phyloP scores from a whole-genome alignment of 2,113 vertebrate species.

The Nettapus auritus region DNA sequence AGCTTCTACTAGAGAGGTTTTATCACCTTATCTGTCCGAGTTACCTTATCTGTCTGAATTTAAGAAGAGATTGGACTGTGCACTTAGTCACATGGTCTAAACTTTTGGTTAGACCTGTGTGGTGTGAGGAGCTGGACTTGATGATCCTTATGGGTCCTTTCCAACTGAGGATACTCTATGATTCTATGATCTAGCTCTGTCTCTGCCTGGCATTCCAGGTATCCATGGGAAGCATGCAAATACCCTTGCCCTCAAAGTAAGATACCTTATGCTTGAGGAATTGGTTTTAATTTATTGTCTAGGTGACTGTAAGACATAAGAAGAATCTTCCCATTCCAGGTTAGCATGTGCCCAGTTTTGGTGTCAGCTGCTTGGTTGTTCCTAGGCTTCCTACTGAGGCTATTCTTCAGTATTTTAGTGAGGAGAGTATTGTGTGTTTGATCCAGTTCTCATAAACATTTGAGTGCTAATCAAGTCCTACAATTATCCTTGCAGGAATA shows the following conservation, averaged over 20 bases:
- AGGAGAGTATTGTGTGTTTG: background rate
- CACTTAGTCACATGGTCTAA: too few relatives aligned
- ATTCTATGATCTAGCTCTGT: too few relatives aligned
- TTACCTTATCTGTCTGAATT: too few relatives aligned
- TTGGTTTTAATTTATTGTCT: background rate
- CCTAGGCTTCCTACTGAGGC: background rate
- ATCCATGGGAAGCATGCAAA: rapidly evolving
- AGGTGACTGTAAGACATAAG: background rate
- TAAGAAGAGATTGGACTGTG: too few relatives aligned
- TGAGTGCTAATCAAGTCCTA: background rate
- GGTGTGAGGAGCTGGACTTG: too few relatives aligned
- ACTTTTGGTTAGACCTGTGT: too few relatives aligned
- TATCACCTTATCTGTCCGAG: rapidly evolving
- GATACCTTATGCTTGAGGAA: background rate
- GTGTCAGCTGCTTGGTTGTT: background rate
- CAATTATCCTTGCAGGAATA: background rate
- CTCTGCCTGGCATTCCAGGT: background rate
- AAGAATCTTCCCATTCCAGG: background rate
- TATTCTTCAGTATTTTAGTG: background rate
- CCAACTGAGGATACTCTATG: too few relatives aligned
- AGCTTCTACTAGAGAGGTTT: background rate
- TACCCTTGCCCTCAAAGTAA: background rate
- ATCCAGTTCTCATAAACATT: background rate
- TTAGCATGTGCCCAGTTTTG: background rate
- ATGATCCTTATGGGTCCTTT: too few relatives aligned